phyloP scores from a whole-genome alignment of 2,888 invertebrate genomes.

The Leuctra nigra region DNA sequence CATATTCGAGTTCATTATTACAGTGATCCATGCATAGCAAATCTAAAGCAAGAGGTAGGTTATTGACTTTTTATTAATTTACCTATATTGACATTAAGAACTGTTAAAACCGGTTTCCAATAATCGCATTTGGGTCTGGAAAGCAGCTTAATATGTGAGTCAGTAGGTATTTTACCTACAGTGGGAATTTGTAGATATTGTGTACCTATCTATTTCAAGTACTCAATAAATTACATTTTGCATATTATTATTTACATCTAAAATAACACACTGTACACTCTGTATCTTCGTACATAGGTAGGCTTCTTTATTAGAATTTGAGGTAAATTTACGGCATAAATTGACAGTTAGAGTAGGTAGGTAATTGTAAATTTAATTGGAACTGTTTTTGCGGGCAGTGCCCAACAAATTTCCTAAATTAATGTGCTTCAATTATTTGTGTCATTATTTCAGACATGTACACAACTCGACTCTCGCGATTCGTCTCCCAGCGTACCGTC shows the following conservation, averaged over 20 bases:
- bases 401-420: too few relatives aligned
- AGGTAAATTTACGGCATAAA: too few relatives aligned
- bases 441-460: slow-evolving; percentile 15
- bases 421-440: too few relatives aligned
- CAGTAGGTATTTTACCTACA: too few relatives aligned
- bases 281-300: too few relatives aligned
- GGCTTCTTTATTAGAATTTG: too few relatives aligned
- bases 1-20: slow-evolving; percentile 43
- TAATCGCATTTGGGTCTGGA: not conserved
- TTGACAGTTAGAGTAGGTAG: too few relatives aligned
- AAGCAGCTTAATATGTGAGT: too few relatives aligned
- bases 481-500: not conserved
- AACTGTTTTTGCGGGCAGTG: too few relatives aligned
- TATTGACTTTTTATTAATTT: not conserved
- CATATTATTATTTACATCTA: too few relatives aligned
- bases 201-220: not conserved
- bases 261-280: too few relatives aligned
- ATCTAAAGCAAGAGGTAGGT: slow-evolving; percentile 42
- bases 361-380: too few relatives aligned
- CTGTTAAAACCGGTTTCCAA: not conserved
- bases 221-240: not conserved
- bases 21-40: slow-evolving; percentile 44
- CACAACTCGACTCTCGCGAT: not conserved
- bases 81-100: not conserved
- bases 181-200: not conserved